phyloP scores from a whole-genome alignment of 2,888 invertebrate genomes.

The Diploptera punctata region DNA sequence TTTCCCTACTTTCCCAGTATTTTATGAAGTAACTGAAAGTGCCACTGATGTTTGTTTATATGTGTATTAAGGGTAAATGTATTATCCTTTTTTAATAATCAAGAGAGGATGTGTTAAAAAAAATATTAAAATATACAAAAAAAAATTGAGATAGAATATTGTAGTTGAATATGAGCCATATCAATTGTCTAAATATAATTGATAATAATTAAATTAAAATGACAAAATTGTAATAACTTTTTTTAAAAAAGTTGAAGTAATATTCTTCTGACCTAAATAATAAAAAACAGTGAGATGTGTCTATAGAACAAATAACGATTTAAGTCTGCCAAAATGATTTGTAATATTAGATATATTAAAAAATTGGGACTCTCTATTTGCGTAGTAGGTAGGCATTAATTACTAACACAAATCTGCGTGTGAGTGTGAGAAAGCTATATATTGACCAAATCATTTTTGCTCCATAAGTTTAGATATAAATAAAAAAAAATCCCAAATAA shows the following conservation, averaged over 20 bases:
- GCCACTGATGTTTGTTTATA: conserved; percentile 70
- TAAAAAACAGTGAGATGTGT: conserved; percentile 40
- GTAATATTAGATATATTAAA: conserved; percentile 29
- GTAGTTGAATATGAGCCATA: conserved; percentile 43
- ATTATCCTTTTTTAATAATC: conserved; percentile 38
- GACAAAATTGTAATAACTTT: conserved; percentile 37
- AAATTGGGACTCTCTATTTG: conserved; percentile 32
- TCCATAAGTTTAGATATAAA: conserved; percentile 27
- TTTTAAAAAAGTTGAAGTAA: conserved; percentile 25
- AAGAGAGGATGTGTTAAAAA: conserved; percentile 28
- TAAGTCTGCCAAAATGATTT: conserved; percentile 44
- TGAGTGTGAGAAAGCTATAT: conserved; percentile 30
- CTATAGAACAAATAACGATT: conserved; percentile 32
- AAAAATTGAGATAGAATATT: conserved; percentile 33
- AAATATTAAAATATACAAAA: conserved; percentile 37
- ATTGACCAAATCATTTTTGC: conserved; percentile 38
- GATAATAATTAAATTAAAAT: conserved; percentile 40
- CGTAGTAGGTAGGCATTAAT: conserved; percentile 28
- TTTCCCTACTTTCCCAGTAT: conserved; percentile 72
- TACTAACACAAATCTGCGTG: conserved; percentile 11
- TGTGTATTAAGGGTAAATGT: conserved; percentile 37
- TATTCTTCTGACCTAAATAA: conserved; percentile 37
- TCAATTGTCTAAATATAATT: conserved; percentile 44
- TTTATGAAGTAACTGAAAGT: conserved; percentile 71
- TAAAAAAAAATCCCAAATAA: conserved; percentile 12